Conservation (phyloP, 2,113 vertebrate genomes). For the Xenopus borealis region DNA sequence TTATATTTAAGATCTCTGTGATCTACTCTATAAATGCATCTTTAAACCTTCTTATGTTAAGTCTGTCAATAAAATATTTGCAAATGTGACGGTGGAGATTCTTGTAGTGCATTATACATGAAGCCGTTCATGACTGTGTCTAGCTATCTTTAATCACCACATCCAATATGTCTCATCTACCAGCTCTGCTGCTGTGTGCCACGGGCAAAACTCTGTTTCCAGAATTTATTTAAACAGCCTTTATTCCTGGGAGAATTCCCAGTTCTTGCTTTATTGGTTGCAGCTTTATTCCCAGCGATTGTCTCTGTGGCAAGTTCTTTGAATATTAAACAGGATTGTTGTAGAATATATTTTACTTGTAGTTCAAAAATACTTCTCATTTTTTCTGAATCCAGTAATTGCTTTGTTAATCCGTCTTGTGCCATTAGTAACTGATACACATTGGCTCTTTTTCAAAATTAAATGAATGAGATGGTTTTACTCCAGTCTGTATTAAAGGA, state of each 20-base stretch:
- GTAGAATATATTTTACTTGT: not conserved
- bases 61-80: slow-evolving; percentile 7
- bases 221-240: slow-evolving; percentile 6
- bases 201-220: not conserved
- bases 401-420: too few species aligned
- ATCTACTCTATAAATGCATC: not conserved
- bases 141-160: slow-evolving; percentile 7
- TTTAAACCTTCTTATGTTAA: not conserved
- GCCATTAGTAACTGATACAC: too few species aligned
- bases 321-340: not conserved
- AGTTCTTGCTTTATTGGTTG: slow-evolving; percentile 1
- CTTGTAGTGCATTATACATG: slow-evolving; percentile 21
- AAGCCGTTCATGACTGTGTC: not conserved
- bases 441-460: too few species aligned
- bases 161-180: not conserved
- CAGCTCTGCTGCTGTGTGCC: not conserved
- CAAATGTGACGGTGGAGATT: not conserved
- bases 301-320: not conserved
- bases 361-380: too few species aligned
- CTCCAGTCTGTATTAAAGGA: too few species aligned
- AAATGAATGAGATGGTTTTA: too few species aligned
- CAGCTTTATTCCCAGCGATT: not conserved
- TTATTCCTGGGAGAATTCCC: not conserved
- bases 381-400: too few species aligned
- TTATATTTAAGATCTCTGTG: not conserved